Conservation (phyloP, 1,140 invertebrate genomes). For the Wasmannia auropunctata region DNA sequence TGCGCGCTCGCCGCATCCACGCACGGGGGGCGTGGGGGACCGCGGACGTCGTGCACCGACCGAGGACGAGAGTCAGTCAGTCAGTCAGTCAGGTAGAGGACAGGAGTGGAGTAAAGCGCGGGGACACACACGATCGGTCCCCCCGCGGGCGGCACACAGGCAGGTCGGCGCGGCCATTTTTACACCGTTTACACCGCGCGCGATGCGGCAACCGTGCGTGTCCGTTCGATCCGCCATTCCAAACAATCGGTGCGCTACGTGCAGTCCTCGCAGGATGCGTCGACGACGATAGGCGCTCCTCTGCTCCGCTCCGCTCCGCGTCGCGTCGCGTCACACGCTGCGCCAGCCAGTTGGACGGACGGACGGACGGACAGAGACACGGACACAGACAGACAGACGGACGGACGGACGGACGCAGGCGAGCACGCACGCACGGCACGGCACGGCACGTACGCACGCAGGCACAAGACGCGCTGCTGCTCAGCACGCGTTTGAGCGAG, state of each 20-base stretch:
- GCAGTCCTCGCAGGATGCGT: conserved; percentile 85
- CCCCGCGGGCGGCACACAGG: conserved; percentile 58
- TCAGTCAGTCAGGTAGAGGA: conserved; percentile 5
- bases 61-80: background rate
- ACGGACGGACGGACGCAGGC: background rate
- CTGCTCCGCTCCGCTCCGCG: background rate
- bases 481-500: background rate
- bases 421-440: background rate
- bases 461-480: background rate
- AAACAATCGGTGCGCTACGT: conserved; percentile 87
- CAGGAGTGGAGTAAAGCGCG: conserved; percentile 23
- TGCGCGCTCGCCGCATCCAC: background rate
- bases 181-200: conserved; percentile 87
- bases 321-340: conserved; percentile 5
- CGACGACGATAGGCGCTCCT: conserved; percentile 63
- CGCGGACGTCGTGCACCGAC: background rate
- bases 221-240: conserved; percentile 87
- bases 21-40: background rate
- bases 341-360: background rate
- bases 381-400: background rate
- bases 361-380: no score
- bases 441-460: background rate
- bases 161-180: conserved; percentile 88
- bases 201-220: conserved; percentile 89
- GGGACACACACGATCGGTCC: background rate